These are phyloP conservation scores for Felis chaus DNA, from an alignment of 2,113 vertebrate species.

Conservation along the genomic window DNA sequence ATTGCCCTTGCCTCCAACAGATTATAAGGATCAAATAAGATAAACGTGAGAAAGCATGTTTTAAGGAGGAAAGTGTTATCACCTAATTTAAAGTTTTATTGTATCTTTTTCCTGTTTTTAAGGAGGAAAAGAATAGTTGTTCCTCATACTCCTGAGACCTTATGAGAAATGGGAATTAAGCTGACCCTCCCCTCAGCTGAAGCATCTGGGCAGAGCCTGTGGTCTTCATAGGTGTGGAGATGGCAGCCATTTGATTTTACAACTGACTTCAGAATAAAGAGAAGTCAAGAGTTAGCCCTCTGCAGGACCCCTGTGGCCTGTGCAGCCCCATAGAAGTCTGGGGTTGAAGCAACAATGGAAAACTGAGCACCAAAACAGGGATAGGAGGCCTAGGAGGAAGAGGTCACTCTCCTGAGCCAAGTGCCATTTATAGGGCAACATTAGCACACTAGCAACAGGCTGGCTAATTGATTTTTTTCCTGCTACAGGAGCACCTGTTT, in stretches of 20 bases:
- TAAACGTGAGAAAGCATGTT: not conserved
- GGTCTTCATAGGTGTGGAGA: not conserved
- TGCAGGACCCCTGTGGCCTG: not conserved
- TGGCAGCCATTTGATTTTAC: not conserved
- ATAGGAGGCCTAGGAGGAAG: not conserved
- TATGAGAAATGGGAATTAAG: not conserved
- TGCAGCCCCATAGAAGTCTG: not conserved
- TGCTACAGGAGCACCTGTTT: constrained; percentile 36
- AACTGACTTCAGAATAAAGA: not conserved
- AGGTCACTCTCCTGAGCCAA: not conserved
- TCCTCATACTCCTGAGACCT: not conserved
- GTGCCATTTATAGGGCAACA: not conserved
- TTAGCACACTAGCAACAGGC: not conserved
- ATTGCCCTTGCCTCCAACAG: not conserved
- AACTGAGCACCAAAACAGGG: not conserved
- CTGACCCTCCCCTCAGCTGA: no score
- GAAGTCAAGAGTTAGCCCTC: not conserved
- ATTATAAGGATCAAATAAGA: not conserved
- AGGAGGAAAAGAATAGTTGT: not conserved
- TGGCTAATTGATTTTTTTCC: constrained; percentile 22
- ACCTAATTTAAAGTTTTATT: not conserved
- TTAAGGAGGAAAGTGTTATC: not conserved
- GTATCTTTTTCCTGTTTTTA: not conserved
- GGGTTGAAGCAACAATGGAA: not conserved
- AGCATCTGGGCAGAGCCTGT: not conserved